Base-by-base conservation (phyloP, 1,140 invertebrate species). In the Zaprionus gabonicus region DNA sequence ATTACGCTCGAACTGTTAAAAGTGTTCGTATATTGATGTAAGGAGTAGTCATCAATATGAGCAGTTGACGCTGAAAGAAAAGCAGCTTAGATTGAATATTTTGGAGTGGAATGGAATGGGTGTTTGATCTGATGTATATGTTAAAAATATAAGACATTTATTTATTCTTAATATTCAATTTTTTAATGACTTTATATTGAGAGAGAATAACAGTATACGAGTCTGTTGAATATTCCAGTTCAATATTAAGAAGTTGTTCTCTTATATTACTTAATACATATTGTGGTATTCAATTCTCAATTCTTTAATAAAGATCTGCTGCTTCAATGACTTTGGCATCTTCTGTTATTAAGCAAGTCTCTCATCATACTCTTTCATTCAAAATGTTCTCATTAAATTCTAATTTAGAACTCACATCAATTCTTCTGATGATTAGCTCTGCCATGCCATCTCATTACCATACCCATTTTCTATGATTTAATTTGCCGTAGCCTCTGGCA, bases 401-500 rank as follows among this genome's bases (percentile, higher is more conserved):
- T 17, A 12, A 13, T 15, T 7, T 27, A 5, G 28, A 49, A 64
- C 25, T 28, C 15, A 53, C 34, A 49, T 65, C 23, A 71, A 20
- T 65, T 38, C 4, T 38, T 12, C 36, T 44, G 55, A 63, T 63
- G 38, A 55, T 63, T 63, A 56, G 59, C 53, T 64, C 13, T 28
- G 12, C 4, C 44, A 10, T 56, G 17, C 17, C 25, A 4, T 31
- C 34, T 38, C 41, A 49, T 58, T 66, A 46, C 28, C 53, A 2
- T 23, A 36, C 13, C 36, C 49, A 71, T 44, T 71, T 65, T 38
- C 38, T 46, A 34, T 64, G 36, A 64, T 57, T 56, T 66, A 58
- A 66, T 72, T 59, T 72, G 34, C 55, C 36, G 1, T 38, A 23
- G 28, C 49, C 51, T 56, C 27, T 41, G 38, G 27, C 13, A 27